Evolutionary conservation across 2,797 vertebrate genomes (phyloP).

Genomic region (Brachyrhaphis roseni): DNA sequence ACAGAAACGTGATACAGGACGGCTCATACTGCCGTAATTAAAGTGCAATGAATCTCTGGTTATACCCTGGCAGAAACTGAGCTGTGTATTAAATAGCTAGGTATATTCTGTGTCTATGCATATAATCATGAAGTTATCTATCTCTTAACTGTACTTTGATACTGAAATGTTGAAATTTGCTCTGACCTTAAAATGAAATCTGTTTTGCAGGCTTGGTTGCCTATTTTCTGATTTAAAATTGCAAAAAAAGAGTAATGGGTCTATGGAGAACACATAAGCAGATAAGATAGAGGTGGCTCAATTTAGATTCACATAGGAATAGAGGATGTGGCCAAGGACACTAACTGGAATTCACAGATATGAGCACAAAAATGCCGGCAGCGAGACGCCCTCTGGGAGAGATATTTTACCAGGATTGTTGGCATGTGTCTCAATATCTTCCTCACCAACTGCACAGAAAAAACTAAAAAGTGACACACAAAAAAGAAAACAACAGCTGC

Average conservation of each 20-base stretch:
- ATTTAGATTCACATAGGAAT: slow-evolving; percentile 48
- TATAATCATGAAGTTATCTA: slow-evolving; percentile 17
- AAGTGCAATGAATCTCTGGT: slow-evolving; percentile 55
- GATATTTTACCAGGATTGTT: slow-evolving; percentile 20
- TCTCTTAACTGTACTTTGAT: not conserved
- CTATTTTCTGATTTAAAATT: not conserved
- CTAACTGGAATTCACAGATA: slow-evolving; percentile 52
- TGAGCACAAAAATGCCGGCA: slow-evolving; percentile 49
- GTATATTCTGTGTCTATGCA: slow-evolving; percentile 29
- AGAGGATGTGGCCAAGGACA: slow-evolving; percentile 71
- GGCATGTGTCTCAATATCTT: slow-evolving; percentile 24
- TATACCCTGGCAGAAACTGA: slow-evolving; percentile 33
- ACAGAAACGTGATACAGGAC: slow-evolving; percentile 35
- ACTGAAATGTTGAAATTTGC: not conserved
- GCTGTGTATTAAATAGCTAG: slow-evolving; percentile 20
- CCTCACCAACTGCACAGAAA: not conserved
- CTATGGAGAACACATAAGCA: slow-evolving; percentile 32
- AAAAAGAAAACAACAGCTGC: not conserved
- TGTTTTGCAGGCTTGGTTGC: not conserved
- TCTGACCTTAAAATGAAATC: not conserved
- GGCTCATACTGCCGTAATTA: slow-evolving; percentile 57
- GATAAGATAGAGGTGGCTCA: slow-evolving; percentile 73
- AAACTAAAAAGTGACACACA: slow-evolving; percentile 1
- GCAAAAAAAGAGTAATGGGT: slow-evolving; percentile 46
- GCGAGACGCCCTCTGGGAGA: slow-evolving; percentile 34